Conservation (phyloP, 2,113 vertebrate species). For the Halcyon senegalensis region DNA sequence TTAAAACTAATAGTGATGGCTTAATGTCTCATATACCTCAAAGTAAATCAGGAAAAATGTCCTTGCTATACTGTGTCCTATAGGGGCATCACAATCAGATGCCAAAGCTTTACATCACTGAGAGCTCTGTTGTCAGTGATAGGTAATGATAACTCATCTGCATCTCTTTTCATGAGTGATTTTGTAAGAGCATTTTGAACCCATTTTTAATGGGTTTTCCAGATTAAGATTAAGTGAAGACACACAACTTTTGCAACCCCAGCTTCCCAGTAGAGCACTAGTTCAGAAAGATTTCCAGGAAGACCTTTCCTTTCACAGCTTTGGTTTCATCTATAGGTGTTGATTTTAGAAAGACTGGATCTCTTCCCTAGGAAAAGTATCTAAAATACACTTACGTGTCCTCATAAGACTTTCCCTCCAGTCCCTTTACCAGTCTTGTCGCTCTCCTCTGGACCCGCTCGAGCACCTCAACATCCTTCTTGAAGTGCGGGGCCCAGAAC, state of each 20-base stretch:
- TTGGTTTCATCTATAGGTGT: not conserved
- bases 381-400: not conserved
- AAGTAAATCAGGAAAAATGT: not conserved
- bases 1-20: not conserved
- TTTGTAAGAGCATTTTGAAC: not conserved
- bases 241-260: not conserved
- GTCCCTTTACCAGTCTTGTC: too few species aligned
- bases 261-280: not conserved
- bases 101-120: not conserved
- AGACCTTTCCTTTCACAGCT: not conserved
- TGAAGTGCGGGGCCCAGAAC: too few species aligned
- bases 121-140: not conserved
- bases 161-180: not conserved
- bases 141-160: not conserved
- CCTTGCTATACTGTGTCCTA: not conserved
- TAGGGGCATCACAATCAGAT: fast-evolving
- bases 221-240: not conserved
- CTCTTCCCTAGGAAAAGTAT: not conserved
- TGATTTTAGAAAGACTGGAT: not conserved
- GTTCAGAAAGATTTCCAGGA: not conserved
- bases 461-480: too few species aligned
- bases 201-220: not conserved
- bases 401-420: too few species aligned
- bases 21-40: not conserved
- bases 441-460: too few species aligned